Evolutionary conservation across 2,113 vertebrate species (phyloP), one percentile per base, ranked within the genome.

Genomic region (Pitta sordida): DNA sequence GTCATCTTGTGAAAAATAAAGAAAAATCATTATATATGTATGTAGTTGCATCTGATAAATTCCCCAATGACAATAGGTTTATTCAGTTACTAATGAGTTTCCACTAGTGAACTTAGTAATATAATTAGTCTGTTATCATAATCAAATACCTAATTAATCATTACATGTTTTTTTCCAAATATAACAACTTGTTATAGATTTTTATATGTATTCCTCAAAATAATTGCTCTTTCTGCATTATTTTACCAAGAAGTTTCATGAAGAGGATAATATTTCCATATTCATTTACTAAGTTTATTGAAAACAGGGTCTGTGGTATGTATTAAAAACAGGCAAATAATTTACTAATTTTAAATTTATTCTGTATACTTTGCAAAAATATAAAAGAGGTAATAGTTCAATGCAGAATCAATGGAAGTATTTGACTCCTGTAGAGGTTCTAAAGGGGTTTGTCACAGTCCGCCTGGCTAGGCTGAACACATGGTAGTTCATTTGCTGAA

Each of bases 111-210:
- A 77, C 74, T 94, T 82, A 84, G 62, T 88, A 79, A 94, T 76
- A 69, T 76, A 95, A 95, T 96, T 95, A 91, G 37, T 62, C 51
- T 90, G 29, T 39, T 32, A 43, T 88, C 32, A 76, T 86, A 91
- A 95, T 92, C 84, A 94, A 92, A 91, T 88, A 91, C 88, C 44
- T 82, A 75, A 95, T 83, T 91, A 80, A 84, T 92, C 88, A 86
- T 92, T 80, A 26, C 14, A 85, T 39, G 11, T 36, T 86, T 88
- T 93, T 82, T 37, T 43, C 60, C 34, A 37, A 94, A 80, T 18
- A 78, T 80, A 76, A 37, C 77, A 90, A 70, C 53, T 85, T 74
- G 39, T 51, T 87, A 62, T 77, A 70, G 24, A 74, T 88, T 49
- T 88, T 53, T 64, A 41, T 22, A 65, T 16, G 46, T 53, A 24